Conservation (phyloP, 2,888 invertebrate species). For the Stenoptilia bipunctidactyla region DNA sequence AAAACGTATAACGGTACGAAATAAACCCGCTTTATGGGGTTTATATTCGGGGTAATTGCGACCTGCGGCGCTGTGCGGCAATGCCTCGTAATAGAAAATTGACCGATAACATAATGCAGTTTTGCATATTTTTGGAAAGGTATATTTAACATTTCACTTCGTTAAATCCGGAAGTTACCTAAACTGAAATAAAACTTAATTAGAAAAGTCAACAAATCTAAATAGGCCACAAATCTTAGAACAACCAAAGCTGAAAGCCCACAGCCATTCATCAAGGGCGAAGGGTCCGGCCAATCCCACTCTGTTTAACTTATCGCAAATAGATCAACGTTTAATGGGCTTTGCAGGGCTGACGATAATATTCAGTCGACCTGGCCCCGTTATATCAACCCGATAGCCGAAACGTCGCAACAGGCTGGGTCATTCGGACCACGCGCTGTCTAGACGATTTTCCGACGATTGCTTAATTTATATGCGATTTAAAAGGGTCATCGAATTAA, state of each 20-base stretch:
- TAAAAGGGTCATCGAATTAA: slow-evolving; percentile 17
- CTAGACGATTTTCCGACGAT: slow-evolving; percentile 29
- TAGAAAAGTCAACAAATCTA: no score
- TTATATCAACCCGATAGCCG: not conserved
- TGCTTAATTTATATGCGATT: slow-evolving; percentile 1
- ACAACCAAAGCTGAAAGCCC: no score
- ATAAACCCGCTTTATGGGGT: slow-evolving; percentile 37
- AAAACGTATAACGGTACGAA: slow-evolving; percentile 43
- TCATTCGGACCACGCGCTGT: slow-evolving; percentile 28
- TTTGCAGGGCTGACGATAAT: slow-evolving; percentile 18
- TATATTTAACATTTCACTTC: no score
- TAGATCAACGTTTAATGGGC: slow-evolving; percentile 31
- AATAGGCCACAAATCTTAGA: no score
- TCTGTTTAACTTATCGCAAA: slow-evolving; percentile 35
- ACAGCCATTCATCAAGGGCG: not conserved
- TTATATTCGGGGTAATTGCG: slow-evolving; percentile 46
- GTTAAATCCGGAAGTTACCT: no score
- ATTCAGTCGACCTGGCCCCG: slow-evolving; percentile 5
- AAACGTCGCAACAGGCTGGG: slow-evolving; percentile 17
- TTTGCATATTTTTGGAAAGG: no score
- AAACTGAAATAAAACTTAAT: no score
- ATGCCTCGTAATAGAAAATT: slow-evolving; percentile 23
- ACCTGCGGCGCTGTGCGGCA: slow-evolving; percentile 22
- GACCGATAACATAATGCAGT: not conserved
- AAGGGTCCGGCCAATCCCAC: no score